phyloP scores from a whole-genome alignment of 1,140 invertebrate species.

The Cherax destructor region DNA sequence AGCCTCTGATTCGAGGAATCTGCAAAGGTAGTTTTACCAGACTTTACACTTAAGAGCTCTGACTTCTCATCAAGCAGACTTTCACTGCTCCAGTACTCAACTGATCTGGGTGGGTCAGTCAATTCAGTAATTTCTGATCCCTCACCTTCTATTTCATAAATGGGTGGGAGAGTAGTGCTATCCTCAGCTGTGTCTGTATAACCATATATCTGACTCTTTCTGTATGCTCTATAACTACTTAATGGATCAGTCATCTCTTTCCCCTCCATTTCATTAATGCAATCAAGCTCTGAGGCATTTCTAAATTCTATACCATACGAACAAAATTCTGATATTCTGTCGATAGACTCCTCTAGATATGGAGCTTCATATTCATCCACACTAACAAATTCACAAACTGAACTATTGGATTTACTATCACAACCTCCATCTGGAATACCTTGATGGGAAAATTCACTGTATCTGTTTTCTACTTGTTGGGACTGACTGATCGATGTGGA shows the following conservation, averaged over 20 bases:
- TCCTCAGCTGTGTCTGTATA: slow-evolving; percentile 49
- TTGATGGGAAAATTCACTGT: neutral
- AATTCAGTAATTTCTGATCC: slow-evolving; percentile 61
- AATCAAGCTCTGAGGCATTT: neutral
- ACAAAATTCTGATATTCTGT: slow-evolving; percentile 46
- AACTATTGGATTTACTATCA: slow-evolving; percentile 13
- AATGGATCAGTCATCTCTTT: neutral
- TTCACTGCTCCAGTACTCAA: slow-evolving; percentile 67
- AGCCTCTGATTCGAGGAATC: neutral
- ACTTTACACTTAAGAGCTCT: neutral
- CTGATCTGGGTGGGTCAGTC: slow-evolving; percentile 47
- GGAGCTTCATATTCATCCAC: slow-evolving; percentile 46
- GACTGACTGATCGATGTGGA: neutral
- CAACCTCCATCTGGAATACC: neutral
- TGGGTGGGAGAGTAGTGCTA: slow-evolving; percentile 66
- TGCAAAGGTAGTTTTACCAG: neutral
- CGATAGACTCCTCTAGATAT: slow-evolving; percentile 42
- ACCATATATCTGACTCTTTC: slow-evolving; percentile 40
- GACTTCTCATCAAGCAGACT: slow-evolving; percentile 42
- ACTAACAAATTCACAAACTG: slow-evolving; percentile 43
- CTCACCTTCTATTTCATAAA: slow-evolving; percentile 70
- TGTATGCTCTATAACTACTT: neutral
- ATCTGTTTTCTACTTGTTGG: neutral
- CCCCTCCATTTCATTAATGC: neutral
- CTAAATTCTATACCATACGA: neutral